These are phyloP conservation scores for Urocitellus parryii DNA, from an alignment of 2,113 vertebrate genomes.

Conservation along the genomic window DNA sequence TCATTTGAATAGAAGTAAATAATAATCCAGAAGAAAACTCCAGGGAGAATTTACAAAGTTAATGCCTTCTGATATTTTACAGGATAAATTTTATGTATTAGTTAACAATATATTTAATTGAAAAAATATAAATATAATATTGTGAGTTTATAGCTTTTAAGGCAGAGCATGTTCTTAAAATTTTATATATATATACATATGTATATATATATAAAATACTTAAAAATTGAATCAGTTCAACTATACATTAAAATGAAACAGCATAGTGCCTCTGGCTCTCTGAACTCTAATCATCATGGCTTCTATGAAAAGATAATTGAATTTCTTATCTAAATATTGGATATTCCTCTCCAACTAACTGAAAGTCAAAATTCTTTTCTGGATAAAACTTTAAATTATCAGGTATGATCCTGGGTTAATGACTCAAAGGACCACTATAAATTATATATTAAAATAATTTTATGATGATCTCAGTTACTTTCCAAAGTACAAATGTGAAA, in stretches of 20 bases:
- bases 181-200: too few species aligned
- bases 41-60: not conserved
- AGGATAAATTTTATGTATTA: constrained; percentile 27
- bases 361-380: constrained; percentile 72
- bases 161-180: constrained; percentile 53
- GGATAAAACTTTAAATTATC: constrained; percentile 72
- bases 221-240: constrained; percentile 44
- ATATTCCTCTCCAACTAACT: constrained; percentile 60
- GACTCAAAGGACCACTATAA: constrained; percentile 39
- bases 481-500: constrained; percentile 49
- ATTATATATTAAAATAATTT: constrained; percentile 61
- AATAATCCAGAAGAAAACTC: not conserved
- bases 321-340: constrained; percentile 79
- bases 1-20: constrained; percentile 9
- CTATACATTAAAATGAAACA: constrained; percentile 53
- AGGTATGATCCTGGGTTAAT: constrained; percentile 68
- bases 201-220: not conserved
- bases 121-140: constrained; percentile 20
- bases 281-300: constrained; percentile 66
- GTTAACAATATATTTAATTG: constrained; percentile 43
- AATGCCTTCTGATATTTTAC: constrained; percentile 33
- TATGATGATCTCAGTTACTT: constrained; percentile 28
- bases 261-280: constrained; percentile 49
- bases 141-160: constrained; percentile 47
- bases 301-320: constrained; percentile 79